Conservation (phyloP, 2,888 invertebrate species). For the Drosophila subquinaria region DNA sequence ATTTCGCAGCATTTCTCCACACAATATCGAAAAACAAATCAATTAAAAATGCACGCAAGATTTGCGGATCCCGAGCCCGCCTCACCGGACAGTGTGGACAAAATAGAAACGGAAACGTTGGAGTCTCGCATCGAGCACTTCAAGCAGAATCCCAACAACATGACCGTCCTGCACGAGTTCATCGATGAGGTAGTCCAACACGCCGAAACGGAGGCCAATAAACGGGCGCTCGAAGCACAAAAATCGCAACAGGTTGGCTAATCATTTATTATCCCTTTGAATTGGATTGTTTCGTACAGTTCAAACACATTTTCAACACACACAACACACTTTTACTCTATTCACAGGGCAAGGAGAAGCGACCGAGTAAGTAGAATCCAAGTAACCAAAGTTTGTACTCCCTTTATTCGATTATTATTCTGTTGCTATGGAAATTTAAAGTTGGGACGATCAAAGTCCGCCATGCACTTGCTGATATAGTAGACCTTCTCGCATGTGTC, state of each 20-base stretch:
- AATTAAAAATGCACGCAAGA: constrained; percentile 79
- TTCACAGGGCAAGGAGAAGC: constrained; percentile 80
- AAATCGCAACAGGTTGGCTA: constrained; percentile 86
- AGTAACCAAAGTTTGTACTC: neutral
- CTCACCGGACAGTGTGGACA: constrained; percentile 66
- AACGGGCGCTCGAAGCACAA: constrained; percentile 85
- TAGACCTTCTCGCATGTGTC: constrained; percentile 81
- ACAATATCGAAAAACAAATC: constrained; percentile 2
- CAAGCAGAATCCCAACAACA: constrained; percentile 88
- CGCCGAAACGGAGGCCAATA: constrained; percentile 88
- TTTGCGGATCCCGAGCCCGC: constrained; percentile 76
- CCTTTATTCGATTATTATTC: constrained; percentile 3
- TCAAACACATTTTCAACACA: constrained; percentile 8
- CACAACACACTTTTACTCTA: constrained; percentile 7
- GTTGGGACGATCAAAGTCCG: constrained; percentile 71
- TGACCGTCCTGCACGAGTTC: constrained; percentile 87
- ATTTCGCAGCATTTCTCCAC: constrained; percentile 18
- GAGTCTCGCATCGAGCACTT: constrained; percentile 87
- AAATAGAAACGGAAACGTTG: constrained; percentile 73
- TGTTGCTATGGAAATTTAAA: constrained; percentile 81
- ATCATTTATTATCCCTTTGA: constrained; percentile 40
- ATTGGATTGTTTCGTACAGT: constrained; percentile 15
- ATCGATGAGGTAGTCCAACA: constrained; percentile 88
- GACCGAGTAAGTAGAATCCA: constrained; percentile 77
- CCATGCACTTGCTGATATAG: constrained; percentile 81